Percentiles rank a stretch among this genome's conserved stretches.
phyloP scores from a whole-genome alignment of 2,113 vertebrate species.

The Corythoichthys intestinalis region DNA sequence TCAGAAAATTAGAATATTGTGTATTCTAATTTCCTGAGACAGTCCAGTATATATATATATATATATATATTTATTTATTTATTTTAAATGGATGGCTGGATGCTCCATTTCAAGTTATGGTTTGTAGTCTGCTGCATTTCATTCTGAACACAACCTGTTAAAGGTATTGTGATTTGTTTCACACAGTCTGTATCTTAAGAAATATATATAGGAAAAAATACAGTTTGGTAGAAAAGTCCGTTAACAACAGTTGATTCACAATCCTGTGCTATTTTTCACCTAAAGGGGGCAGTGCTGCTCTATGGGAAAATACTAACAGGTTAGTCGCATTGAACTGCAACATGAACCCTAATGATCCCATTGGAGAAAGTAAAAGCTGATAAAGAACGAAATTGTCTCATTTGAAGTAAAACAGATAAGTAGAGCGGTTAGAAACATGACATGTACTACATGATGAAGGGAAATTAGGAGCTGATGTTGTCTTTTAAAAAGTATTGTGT shows the following conservation, averaged over 20 bases:
- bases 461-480: neutral
- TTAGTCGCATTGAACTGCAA: neutral
- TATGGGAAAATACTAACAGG: neutral
- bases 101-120: neutral
- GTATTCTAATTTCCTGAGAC: too few species aligned
- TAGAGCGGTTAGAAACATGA: slow-evolving; percentile 1
- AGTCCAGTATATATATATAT: too few species aligned
- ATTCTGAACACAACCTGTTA: neutral
- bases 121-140: neutral
- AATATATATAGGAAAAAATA: neutral
- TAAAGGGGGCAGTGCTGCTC: neutral
- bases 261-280: neutral
- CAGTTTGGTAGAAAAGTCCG: too few species aligned
- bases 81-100: neutral
- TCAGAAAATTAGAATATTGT: too few species aligned
- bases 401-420: neutral
- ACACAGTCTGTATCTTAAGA: neutral
- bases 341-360: neutral
- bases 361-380: slow-evolving; percentile 2
- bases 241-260: neutral
- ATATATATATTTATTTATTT: too few species aligned
- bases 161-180: too few species aligned
- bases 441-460: neutral
- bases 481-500: neutral
- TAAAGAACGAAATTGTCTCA: neutral